These are phyloP conservation scores for Indri indri DNA, from an alignment of 2,113 vertebrate genomes.

Conservation along the genomic window DNA sequence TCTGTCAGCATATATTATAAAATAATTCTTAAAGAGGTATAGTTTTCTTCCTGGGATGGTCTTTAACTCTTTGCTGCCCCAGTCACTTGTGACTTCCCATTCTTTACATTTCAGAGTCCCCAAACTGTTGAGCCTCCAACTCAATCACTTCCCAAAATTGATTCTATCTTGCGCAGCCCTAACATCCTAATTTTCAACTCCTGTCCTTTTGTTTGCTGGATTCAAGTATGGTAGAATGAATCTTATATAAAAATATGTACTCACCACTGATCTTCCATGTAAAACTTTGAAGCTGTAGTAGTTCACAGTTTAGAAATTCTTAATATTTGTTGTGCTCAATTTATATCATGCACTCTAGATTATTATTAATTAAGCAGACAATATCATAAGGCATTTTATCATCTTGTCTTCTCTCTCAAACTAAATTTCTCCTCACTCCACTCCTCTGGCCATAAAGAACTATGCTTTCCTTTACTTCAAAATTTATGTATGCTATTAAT, in stretches of 20 bases:
- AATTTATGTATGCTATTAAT: background rate
- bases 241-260: background rate
- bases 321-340: background rate
- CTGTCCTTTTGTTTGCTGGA: too few species aligned
- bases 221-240: background rate
- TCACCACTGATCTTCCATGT: background rate
- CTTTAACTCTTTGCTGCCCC: background rate
- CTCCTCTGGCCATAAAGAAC: background rate
- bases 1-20: background rate
- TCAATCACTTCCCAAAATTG: background rate
- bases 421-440: background rate
- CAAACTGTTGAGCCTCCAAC: background rate
- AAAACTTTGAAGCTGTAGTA: background rate
- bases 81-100: background rate
- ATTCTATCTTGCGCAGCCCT: background rate
- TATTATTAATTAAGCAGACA: background rate
- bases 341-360: background rate
- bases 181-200: background rate
- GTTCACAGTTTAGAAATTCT: background rate
- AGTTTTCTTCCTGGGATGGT: background rate
- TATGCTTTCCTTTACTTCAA: background rate
- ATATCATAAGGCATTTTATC: background rate
- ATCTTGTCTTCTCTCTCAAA: background rate
- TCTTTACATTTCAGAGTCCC: background rate
- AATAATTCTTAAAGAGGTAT: background rate